Conservation (phyloP, 2,797 vertebrate species). For the Erpetoichthys calabaricus region DNA sequence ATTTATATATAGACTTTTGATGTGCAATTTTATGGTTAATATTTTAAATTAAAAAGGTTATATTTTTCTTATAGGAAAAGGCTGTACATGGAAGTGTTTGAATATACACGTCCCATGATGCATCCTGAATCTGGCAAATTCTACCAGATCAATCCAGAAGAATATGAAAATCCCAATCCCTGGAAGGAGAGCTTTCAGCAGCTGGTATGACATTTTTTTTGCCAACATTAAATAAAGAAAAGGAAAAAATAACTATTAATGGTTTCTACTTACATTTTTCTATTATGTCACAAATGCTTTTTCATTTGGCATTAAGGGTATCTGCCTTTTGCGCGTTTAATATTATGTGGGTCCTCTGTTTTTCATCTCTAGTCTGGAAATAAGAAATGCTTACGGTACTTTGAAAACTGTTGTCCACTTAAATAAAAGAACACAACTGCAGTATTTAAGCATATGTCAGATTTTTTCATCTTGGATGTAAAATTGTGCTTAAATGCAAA, state of each 20-base stretch:
- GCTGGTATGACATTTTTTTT: conserved; percentile 59
- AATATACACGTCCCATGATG: conserved; percentile 98
- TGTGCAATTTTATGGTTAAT: no score
- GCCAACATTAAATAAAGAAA: neutral
- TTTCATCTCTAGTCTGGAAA: no score
- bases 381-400: no score
- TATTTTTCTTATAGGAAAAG: conserved; percentile 66
- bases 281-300: neutral
- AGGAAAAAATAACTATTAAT: neutral
- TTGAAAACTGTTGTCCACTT: no score
- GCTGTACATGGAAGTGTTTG: conserved; percentile 98
- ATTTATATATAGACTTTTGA: no score
- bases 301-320: no score
- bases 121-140: conserved; percentile 97
- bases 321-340: no score
- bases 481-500: no score
- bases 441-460: no score
- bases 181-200: conserved; percentile 99
- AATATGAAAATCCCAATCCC: conserved; percentile 94
- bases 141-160: conserved; percentile 97
- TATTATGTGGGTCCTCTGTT: no score
- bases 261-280: neutral
- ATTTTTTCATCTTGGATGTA: no score
- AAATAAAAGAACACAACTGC: no score
- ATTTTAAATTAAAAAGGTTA: conserved; percentile 1